Evolutionary conservation across 2,888 invertebrate species (phyloP), one percentile per base, ranked within the genome.

Genomic region (Meliscaeva auricollis): DNA sequence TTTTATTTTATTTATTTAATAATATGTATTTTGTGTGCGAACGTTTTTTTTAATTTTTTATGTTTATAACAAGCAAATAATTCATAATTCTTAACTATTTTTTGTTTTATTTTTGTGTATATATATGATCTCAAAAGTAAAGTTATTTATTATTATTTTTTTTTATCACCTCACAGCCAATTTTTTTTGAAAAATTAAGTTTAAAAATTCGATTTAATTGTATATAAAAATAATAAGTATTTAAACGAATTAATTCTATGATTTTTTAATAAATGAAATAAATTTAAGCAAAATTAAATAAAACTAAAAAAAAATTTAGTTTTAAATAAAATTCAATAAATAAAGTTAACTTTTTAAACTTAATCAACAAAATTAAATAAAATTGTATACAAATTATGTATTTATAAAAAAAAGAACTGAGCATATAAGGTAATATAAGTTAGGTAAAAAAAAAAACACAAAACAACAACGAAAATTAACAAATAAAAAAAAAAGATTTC

Each of bases 111-210:
- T 62, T 56, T 60, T 41, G 41, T 64, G 26, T 64, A 64, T 46
- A 64, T 64, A 30, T 44, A 26, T 64, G 17, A 30, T 64, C 26
- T 64, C 32, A 68, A 66, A 48, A 58, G 35, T 35, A 58, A 58
- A 58, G 56, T 58, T 35, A 6, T 56, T 35, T 56, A 35, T 56
- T 56, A 13, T 35, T 17, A 20, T 58, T 32, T 58, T 32, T 75
- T 41, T 62, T 70, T 60, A 68, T 74, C 75, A 75, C 62, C 62
- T 80, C 80, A 80, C 80, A 80, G 80, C 80, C 80, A 75, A 80
- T 58, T 58, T 58, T 69, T 22, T 74, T 69, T 68, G 60, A 73
- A 32, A 80, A 69, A 52, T 50, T 66, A 66, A 79, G 48, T 48
- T 11, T 68, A 15, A 54, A 56, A 30, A 38, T 13, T 58, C 35